Conservation (phyloP, 2,888 invertebrate genomes). For the Spatulosminthurus flaviceps region DNA sequence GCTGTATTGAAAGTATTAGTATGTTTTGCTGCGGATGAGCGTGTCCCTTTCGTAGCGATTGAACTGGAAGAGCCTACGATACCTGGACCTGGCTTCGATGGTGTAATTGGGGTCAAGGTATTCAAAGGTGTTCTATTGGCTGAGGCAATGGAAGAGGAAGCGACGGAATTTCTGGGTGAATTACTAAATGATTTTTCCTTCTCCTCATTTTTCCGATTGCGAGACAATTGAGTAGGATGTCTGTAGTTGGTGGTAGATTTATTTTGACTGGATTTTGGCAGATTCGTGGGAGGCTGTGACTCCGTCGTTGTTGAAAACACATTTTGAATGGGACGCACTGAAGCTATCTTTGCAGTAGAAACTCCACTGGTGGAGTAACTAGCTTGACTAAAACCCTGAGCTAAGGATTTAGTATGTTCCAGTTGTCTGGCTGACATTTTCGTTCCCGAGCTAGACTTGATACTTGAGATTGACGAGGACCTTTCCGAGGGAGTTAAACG, state of each 20-base stretch:
- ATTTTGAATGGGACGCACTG: conserved; percentile 60
- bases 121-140: conserved; percentile 57
- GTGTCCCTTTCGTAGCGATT: background rate
- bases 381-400: background rate
- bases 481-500: conserved; percentile 36
- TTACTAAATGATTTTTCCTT: conserved; percentile 44
- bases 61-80: background rate
- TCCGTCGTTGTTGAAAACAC: conserved; percentile 37
- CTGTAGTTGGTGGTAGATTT: background rate
- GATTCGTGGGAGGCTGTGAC: background rate
- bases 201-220: conserved; percentile 8
- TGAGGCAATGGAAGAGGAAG: conserved; percentile 46
- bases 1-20: conserved; percentile 10
- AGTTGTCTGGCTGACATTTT: background rate
- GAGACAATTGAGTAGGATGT: background rate
- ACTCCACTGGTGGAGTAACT: conserved; percentile 21
- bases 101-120: conserved; percentile 55
- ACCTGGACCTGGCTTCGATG: conserved; percentile 52
- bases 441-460: conserved; percentile 6
- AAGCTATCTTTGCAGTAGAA: conserved; percentile 56
- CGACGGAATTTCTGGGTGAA: conserved; percentile 45
- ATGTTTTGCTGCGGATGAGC: conserved; percentile 41
- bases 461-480: conserved; percentile 20
- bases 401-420: background rate
- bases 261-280: conserved; percentile 1